Base-by-base conservation (phyloP, 1,140 invertebrate species). In the Drosophila arawakana region DNA sequence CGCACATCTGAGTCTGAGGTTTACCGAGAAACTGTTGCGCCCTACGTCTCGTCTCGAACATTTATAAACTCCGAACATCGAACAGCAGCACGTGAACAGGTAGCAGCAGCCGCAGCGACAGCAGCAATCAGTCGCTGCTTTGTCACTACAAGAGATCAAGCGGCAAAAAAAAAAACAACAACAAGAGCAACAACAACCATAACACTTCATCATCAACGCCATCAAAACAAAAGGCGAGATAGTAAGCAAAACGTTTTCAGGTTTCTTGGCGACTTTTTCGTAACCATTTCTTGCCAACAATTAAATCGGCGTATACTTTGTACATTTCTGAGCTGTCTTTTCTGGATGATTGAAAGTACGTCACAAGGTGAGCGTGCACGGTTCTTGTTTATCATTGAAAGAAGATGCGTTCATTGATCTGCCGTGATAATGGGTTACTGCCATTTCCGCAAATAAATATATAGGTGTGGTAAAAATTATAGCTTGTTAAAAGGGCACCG, bases 41-140 rank as follows among this genome's bases (percentile, higher is more conserved):
- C 80, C 85, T 84, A 76, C 65, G 78, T 65, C 25, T 67, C 49
- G 74, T 52, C 60, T 60, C 68, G 39, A 73, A 73, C 78, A 73
- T 88, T 88, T 88, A 88, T 88, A 90, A 88, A 90, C 85, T 88
- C 62, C 62, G 21, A 67, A 39, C 15, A 60, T 41, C 62, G 68
- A 34, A 25, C 49, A 25, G 63, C 71, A 81, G 75, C 81, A 85
- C 81, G 79, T 85, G 81, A 85, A 82, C 83, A 79, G 82, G 71
- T 86, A 85, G 73, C 71, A 73, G 18, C 61, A 61, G 30, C 47
- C 37, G 54, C 60, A 43, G 34, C 21, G 54, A 6, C 57, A 30
- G 39, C 66, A 57, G 8, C 66, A 30, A 76, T 44, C 58, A 52
- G 55, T 34, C 37, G 54, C 34, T 13, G 71, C 70, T 59, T 57